phyloP scores from a whole-genome alignment of 1,140 invertebrate genomes.

The Drosophila oshimai region DNA sequence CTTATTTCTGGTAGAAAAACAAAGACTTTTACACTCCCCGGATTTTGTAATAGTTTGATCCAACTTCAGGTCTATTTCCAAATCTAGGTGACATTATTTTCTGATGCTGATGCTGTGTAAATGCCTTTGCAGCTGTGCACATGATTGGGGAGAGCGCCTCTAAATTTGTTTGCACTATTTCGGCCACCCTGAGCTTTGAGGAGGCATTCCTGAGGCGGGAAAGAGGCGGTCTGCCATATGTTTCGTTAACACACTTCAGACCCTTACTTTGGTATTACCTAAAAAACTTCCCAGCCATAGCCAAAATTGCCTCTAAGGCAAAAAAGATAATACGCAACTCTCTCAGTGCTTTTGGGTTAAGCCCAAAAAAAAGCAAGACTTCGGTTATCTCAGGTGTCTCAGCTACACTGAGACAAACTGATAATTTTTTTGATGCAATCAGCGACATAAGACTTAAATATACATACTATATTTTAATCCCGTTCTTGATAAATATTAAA shows the following conservation, averaged over 20 bases:
- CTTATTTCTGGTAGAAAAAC: no score
- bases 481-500: background rate
- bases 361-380: constrained; percentile 56
- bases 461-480: no score
- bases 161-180: constrained; percentile 42
- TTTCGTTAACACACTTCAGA: constrained; percentile 65
- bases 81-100: constrained; percentile 65
- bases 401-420: constrained; percentile 36
- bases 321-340: constrained; percentile 73
- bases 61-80: no score
- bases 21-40: no score
- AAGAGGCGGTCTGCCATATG: constrained; percentile 52
- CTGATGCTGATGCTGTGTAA: constrained; percentile 44
- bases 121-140: constrained; percentile 47
- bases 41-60: no score
- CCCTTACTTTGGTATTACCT: no score
- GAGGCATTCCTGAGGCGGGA: constrained; percentile 31
- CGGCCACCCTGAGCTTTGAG: constrained; percentile 6
- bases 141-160: constrained; percentile 22
- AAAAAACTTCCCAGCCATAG: constrained; percentile 28
- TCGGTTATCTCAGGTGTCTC: constrained; percentile 67
- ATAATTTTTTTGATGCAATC: no score
- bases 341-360: constrained; percentile 45
- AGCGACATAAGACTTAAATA: no score
- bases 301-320: constrained; percentile 52